Conservation (phyloP, 2,888 invertebrate genomes). For the Ennomos fuscantarius region DNA sequence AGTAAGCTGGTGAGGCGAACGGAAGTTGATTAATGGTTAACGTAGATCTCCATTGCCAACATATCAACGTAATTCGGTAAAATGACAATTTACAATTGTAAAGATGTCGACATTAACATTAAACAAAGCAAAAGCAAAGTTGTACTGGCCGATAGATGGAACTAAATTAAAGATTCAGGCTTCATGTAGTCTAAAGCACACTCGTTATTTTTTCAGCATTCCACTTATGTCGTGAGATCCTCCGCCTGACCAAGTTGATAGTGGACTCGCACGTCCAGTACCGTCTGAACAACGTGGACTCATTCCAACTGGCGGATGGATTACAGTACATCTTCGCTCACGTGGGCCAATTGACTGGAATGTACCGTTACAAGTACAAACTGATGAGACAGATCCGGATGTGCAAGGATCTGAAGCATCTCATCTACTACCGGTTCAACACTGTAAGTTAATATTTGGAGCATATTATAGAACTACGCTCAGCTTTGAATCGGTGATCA, state of each 20-base stretch:
- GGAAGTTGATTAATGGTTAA: too few species aligned
- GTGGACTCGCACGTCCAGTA: conserved; percentile 99
- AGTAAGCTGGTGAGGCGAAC: too few species aligned
- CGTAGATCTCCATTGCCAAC: too few species aligned
- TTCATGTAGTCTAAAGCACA: too few species aligned
- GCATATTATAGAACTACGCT: too few species aligned
- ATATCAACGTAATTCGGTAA: too few species aligned
- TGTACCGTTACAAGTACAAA: conserved; percentile 99
- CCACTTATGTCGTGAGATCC: conserved; percentile 99
- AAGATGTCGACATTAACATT: too few species aligned
- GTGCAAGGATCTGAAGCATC: conserved; percentile 99
- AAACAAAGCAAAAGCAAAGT: too few species aligned
- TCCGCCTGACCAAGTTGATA: conserved; percentile 98
- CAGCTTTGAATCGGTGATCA: too few species aligned
- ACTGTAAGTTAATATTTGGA: conserved; percentile 87
- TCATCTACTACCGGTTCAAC: conserved; percentile 99
- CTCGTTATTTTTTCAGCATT: conserved; percentile 91
- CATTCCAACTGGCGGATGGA: conserved; percentile 99
- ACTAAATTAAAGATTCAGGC: too few species aligned
- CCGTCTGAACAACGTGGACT: conserved; percentile 99
- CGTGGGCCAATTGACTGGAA: conserved; percentile 99
- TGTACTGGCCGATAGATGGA: too few species aligned
- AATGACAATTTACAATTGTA: too few species aligned
- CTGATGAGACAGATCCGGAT: conserved; percentile 99
- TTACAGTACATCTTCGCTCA: conserved; percentile 99